Evolutionary conservation across 2,113 vertebrate species (phyloP), one percentile per base, ranked within the genome.

Genomic region (Ariopsis seemanni): DNA sequence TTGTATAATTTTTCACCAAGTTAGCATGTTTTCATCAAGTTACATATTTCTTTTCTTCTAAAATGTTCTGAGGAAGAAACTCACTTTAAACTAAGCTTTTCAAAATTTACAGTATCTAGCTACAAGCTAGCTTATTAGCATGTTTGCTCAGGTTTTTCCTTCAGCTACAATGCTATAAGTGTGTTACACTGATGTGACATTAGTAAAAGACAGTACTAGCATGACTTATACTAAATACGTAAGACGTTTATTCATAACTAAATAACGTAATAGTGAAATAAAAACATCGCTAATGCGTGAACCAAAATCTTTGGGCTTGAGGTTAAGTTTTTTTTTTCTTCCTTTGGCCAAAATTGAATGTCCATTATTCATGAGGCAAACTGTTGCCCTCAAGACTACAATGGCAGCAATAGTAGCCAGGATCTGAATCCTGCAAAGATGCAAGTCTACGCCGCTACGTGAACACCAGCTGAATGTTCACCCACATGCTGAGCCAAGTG

Each of bases 391-490:
- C 7, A 9, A 71, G 83, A 69, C 63, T 52, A 71, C 65, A 72
- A 58, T 42, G 22, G 69, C 62, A 74, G 52, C 83, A 60, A 12
- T 57, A 12, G 83, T 75, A 84, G 83, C 67, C 12, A 30, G 18
- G 53, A 74, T 85, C 55, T n/a, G n/a, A 85, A 74, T 58, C 25
- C 52, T 69, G 7, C 52, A 72, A 57, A 74, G 22, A 25, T 17
- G 1, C 50, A 15, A 69, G 82, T 52, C 52, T 18, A 57, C 5
- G 67, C 18, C 15, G 6, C 52, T 84, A 71, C 20, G 6, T 22
- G 53, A 74, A 58, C 82, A 71, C 55, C 67, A 85, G 67, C 53
- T 85, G 67, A 85, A 60, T 2, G 53, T 58, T 74, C 69, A 85
- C 67, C 83, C 83, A 48, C 69, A 74, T 18, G 69, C 69, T 74